Conservation (phyloP, 2,888 invertebrate species). For the Tinea pellionella region DNA sequence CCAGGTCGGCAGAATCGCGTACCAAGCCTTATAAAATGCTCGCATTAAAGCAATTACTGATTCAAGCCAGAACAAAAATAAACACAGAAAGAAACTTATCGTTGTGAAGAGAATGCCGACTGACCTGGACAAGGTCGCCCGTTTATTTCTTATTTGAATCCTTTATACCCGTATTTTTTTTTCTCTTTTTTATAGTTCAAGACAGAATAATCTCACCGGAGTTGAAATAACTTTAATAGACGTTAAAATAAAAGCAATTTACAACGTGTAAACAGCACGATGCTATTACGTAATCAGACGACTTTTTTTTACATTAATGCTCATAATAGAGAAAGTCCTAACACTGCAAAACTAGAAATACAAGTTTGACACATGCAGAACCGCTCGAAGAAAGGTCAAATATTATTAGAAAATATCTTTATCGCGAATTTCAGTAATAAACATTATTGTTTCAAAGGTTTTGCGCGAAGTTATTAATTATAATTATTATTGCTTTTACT, state of each 20-base stretch:
- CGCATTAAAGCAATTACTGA: background rate
- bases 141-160: slow-evolving; percentile 11
- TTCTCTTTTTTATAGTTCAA: background rate
- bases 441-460: too few species aligned
- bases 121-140: slow-evolving; percentile 19
- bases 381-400: background rate
- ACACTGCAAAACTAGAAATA: background rate
- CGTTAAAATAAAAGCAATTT: background rate
- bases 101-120: slow-evolving; percentile 1
- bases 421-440: too few species aligned
- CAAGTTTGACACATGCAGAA: background rate
- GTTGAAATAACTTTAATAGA: background rate
- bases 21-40: too few species aligned
- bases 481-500: too few species aligned
- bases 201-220: background rate
- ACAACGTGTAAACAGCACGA: background rate
- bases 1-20: too few species aligned
- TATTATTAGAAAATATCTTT: background rate
- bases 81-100: background rate
- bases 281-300: background rate
- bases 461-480: too few species aligned
- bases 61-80: background rate
- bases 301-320: background rate
- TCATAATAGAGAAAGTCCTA: background rate
- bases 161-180: background rate